phyloP scores from a whole-genome alignment of 2,113 vertebrate genomes.

The Campylomormyrus tamandua region DNA sequence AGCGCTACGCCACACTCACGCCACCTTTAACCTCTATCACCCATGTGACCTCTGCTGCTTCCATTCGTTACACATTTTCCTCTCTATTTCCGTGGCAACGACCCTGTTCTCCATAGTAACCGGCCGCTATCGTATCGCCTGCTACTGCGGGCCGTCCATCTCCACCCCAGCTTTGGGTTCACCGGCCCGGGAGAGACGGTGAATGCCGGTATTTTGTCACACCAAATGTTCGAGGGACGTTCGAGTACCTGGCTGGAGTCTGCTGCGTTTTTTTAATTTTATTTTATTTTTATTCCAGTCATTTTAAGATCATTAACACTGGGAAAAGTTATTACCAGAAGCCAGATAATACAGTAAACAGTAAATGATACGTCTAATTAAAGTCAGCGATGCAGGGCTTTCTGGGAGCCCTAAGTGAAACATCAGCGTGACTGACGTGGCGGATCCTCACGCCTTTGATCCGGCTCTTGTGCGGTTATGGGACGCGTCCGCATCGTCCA shows the following conservation, averaged over 20 bases:
- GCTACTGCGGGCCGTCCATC: background rate
- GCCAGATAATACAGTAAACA: constrained; percentile 11
- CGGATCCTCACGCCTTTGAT: background rate
- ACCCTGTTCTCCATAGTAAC: background rate
- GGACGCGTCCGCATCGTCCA: background rate
- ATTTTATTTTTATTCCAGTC: background rate
- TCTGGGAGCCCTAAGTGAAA: background rate
- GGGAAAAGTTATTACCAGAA: constrained; percentile 1
- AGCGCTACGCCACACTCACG: background rate
- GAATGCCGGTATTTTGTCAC: background rate
- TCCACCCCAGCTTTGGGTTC: background rate
- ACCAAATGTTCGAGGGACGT: background rate
- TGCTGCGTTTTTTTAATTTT: background rate
- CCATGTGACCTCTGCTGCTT: background rate
- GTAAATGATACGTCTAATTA: constrained; percentile 15
- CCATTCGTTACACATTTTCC: background rate
- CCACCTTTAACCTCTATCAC: background rate
- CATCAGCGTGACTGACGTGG: background rate
- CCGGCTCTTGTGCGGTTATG: background rate
- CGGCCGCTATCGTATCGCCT: background rate
- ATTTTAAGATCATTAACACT: background rate
- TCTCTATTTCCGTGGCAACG: background rate
- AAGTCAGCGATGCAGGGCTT: constrained; percentile 5
- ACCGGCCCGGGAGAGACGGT: background rate
- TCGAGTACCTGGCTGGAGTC: background rate